These are phyloP conservation scores for Popillia japonica DNA, from an alignment of 1,140 invertebrate species.

Conservation along the genomic window DNA sequence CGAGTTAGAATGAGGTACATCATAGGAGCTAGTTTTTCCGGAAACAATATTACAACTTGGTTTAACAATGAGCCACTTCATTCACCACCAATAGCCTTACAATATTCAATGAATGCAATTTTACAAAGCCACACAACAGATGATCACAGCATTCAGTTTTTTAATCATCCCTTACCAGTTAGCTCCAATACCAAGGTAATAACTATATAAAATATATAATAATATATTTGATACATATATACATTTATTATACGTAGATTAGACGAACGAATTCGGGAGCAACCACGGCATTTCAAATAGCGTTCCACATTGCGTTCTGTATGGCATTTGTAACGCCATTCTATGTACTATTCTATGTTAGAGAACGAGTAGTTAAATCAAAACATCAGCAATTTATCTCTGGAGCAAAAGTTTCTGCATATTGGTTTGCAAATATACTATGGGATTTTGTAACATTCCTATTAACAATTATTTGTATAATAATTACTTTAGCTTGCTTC, in stretches of 20 bases:
- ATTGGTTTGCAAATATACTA: slow-evolving; percentile 74
- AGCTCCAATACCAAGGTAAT: slow-evolving; percentile 54
- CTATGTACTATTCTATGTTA: slow-evolving; percentile 75
- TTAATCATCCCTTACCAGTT: slow-evolving; percentile 75
- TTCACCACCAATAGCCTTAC: slow-evolving; percentile 61
- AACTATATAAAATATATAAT: background rate
- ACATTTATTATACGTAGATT: slow-evolving; percentile 53
- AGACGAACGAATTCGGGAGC: slow-evolving; percentile 63
- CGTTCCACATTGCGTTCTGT: slow-evolving; percentile 71
- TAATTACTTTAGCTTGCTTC: slow-evolving; percentile 66
- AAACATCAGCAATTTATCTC: no score
- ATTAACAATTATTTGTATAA: slow-evolving; percentile 63
- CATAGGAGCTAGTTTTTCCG: no score
- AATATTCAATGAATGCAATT: slow-evolving; percentile 50
- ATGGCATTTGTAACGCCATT: slow-evolving; percentile 79
- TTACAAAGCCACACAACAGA: slow-evolving; percentile 58
- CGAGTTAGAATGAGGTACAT: slow-evolving; percentile 59
- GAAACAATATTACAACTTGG: slow-evolving; percentile 66
- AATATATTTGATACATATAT: background rate
- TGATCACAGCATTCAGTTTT: slow-evolving; percentile 65
- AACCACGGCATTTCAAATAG: slow-evolving; percentile 71
- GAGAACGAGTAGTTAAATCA: slow-evolving; percentile 66
- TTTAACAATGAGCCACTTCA: slow-evolving; percentile 76
- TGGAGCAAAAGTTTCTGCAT: no score
- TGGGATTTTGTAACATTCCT: slow-evolving; percentile 78